phyloP scores from a whole-genome alignment of 1,140 invertebrate species.

The Cydia fagiglandana region DNA sequence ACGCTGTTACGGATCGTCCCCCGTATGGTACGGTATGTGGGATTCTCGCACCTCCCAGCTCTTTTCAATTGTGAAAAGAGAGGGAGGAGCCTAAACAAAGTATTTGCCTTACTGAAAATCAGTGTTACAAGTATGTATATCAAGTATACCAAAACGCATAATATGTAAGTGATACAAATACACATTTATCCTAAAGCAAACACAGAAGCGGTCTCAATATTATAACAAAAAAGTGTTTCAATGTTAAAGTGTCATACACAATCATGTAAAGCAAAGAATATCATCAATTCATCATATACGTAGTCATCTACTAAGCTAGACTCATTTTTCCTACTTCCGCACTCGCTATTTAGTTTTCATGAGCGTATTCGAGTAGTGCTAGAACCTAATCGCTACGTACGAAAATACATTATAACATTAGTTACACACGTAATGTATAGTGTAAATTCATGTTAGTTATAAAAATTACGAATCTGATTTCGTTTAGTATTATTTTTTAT shows the following conservation, averaged over 20 bases:
- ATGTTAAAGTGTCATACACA: background rate
- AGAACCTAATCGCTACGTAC: background rate
- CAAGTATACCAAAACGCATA: too few species aligned
- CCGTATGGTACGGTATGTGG: too few species aligned
- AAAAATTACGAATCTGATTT: conserved; percentile 41
- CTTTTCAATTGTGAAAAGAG: too few species aligned
- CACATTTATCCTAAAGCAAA: background rate
- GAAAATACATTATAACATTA: background rate
- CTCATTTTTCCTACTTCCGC: background rate
- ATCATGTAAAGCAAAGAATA: background rate
- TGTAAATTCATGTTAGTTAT: conserved; percentile 1
- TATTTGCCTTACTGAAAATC: background rate
- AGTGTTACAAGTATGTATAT: background rate
- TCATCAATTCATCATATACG: background rate
- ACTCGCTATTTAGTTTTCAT: background rate
- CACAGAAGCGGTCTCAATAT: background rate
- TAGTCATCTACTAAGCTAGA: background rate
- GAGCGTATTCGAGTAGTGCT: background rate
- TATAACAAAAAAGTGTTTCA: background rate
- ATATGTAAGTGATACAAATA: background rate
- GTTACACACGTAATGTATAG: background rate
- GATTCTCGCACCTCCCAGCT: too few species aligned
- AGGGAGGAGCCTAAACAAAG: too few species aligned
- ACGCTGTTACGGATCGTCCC: too few species aligned
- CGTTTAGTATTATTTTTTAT: conserved; percentile 48